phyloP scores from a whole-genome alignment of 2,888 invertebrate genomes.

The Monopis laevigella region DNA sequence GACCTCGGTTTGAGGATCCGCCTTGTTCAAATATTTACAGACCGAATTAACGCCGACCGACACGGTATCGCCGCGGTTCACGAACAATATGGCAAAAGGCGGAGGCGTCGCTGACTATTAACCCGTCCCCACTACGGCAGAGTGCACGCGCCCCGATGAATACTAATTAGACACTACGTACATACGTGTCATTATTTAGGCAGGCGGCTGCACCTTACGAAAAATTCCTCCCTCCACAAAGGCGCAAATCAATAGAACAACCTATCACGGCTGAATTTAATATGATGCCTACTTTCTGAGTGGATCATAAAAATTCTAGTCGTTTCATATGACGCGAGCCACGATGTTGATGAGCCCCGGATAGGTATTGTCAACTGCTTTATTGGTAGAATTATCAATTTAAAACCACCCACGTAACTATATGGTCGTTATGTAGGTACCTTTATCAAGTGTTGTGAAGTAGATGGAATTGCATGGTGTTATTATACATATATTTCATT shows the following conservation, averaged over 20 bases:
- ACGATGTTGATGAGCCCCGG: no score
- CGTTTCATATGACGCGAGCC: no score
- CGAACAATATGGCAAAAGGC: slow-evolving; percentile 64
- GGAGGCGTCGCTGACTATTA: slow-evolving; percentile 66
- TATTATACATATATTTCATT: no score
- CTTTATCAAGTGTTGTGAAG: no score
- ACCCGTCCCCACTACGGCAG: slow-evolving; percentile 66
- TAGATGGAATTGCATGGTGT: no score
- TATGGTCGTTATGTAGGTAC: no score
- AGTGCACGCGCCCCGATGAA: slow-evolving; percentile 64
- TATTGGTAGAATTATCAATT: no score
- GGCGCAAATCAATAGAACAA: not conserved
- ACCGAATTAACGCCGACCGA: slow-evolving; percentile 44
- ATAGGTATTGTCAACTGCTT: no score
- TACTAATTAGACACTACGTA: slow-evolving; percentile 61
- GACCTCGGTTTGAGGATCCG: slow-evolving; percentile 31
- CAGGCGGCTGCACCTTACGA: slow-evolving; percentile 9
- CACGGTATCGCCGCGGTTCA: slow-evolving; percentile 46
- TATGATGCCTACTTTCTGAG: no score
- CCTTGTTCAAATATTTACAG: slow-evolving; percentile 54
- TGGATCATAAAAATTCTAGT: no score
- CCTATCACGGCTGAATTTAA: not conserved
- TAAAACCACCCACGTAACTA: no score
- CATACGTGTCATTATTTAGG: slow-evolving; percentile 33
- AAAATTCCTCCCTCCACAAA: slow-evolving; percentile 11